These are phyloP conservation scores for Chelidonichthys spinosus DNA, from an alignment of 2,797 vertebrate genomes.

Conservation along the genomic window DNA sequence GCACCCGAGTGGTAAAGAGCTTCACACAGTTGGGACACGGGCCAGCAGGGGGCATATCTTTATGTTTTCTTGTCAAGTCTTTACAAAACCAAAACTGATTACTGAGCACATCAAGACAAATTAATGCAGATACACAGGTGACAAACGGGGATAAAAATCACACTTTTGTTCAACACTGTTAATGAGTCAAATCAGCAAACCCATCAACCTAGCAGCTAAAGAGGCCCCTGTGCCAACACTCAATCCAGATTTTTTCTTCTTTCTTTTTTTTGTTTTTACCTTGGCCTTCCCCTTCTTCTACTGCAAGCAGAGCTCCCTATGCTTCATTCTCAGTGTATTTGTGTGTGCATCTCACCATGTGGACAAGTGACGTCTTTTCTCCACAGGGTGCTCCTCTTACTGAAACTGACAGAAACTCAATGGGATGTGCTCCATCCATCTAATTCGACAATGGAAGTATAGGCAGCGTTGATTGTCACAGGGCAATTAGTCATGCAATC, in stretches of 20 bases:
- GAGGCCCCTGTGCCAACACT: background rate
- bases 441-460: slow-evolving; percentile 5
- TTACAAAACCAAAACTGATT: slow-evolving; percentile 11
- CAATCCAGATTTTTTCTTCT: background rate
- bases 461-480: slow-evolving; percentile 24
- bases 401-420: slow-evolving; percentile 32
- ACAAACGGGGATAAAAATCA: slow-evolving; percentile 12
- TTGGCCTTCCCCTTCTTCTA: slow-evolving; percentile 1
- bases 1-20: slow-evolving; percentile 3
- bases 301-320: slow-evolving; percentile 8
- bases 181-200: slow-evolving; percentile 11
- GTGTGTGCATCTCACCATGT: slow-evolving; percentile 19
- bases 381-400: slow-evolving; percentile 23
- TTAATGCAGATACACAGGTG: slow-evolving; percentile 1
- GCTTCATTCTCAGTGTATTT: background rate
- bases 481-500: slow-evolving; percentile 16
- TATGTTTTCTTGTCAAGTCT: background rate
- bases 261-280: background rate
- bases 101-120: background rate
- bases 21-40: slow-evolving; percentile 12
- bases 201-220: background rate
- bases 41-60: slow-evolving; percentile 24
- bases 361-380: slow-evolving; percentile 32
- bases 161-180: background rate
- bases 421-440: slow-evolving; percentile 14